These are phyloP conservation scores for Subacronicta megacephala DNA, from an alignment of 2,888 invertebrate species.

Conservation along the genomic window DNA sequence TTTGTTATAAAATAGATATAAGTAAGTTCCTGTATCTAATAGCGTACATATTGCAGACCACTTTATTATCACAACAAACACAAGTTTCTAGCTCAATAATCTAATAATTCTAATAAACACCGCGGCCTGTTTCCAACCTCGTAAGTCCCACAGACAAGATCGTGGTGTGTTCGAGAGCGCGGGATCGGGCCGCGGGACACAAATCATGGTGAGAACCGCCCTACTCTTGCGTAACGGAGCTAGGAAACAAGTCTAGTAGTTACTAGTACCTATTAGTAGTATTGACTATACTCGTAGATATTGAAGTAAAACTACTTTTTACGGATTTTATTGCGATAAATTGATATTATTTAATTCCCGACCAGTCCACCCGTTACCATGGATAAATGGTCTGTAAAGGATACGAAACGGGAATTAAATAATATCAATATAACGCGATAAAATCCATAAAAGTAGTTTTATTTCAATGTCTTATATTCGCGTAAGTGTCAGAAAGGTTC, in stretches of 20 bases:
- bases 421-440: too few relatives aligned
- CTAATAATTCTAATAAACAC: slow-evolving; percentile 49
- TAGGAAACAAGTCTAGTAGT: slow-evolving; percentile 32
- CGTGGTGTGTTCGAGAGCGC: slow-evolving; percentile 54
- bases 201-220: slow-evolving; percentile 63
- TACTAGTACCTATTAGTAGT: too few relatives aligned
- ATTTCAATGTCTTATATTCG: too few relatives aligned
- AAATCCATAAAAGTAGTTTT: too few relatives aligned
- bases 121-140: slow-evolving; percentile 33
- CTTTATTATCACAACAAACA: slow-evolving; percentile 43
- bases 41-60: slow-evolving; percentile 21
- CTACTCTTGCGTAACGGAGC: slow-evolving; percentile 48
- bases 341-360: too few relatives aligned
- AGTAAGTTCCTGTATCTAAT: neutral
- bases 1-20: neutral
- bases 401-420: too few relatives aligned
- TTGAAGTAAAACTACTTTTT: too few relatives aligned
- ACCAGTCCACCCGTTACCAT: too few relatives aligned
- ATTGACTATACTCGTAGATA: too few relatives aligned
- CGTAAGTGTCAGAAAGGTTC: too few relatives aligned
- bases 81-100: slow-evolving; percentile 31
- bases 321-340: too few relatives aligned
- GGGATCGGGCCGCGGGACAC: slow-evolving; percentile 52
- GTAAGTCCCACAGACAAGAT: slow-evolving; percentile 55
- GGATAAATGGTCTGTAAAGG: too few relatives aligned